Evolutionary conservation across 2,797 vertebrate species (phyloP).

Genomic region (Peromyscus attwateri): DNA sequence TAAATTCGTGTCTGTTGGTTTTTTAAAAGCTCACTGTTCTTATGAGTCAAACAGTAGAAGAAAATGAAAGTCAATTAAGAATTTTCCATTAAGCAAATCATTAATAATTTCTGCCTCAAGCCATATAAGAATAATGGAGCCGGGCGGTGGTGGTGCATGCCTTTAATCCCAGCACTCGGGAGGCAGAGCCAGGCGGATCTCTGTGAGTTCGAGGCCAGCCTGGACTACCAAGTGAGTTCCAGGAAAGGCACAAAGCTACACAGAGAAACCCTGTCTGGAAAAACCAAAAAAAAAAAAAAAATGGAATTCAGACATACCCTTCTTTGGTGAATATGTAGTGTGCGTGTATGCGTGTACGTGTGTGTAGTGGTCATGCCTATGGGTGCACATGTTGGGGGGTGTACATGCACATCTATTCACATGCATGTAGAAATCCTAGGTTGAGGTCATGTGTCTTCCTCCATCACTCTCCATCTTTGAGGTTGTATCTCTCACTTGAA

Average conservation of each 20-base stretch:
- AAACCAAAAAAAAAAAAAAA: too few relatives aligned
- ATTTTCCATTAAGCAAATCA: conserved; percentile 26
- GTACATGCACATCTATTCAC: neutral
- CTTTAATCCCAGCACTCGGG: too few relatives aligned
- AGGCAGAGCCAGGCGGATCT: too few relatives aligned
- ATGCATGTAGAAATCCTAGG: neutral
- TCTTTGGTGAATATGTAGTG: neutral
- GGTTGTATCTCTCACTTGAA: neutral
- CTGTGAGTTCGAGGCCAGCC: too few relatives aligned
- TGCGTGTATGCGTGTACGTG: neutral
- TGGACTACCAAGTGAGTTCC: too few relatives aligned
- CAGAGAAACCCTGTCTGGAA: too few relatives aligned
- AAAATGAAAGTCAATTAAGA: neutral
- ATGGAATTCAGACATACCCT: neutral
- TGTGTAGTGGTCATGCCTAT: neutral
- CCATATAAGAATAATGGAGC: neutral
- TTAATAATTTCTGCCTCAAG: neutral
- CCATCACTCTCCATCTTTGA: neutral
- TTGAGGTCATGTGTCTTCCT: neutral
- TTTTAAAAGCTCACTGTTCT: conserved; percentile 33
- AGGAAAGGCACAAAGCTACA: too few relatives aligned
- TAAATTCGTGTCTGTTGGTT: neutral
- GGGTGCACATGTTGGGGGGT: neutral
- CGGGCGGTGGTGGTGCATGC: too few relatives aligned
- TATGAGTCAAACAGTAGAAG: neutral